phyloP scores from a whole-genome alignment of 2,113 vertebrate genomes.

The Campylorhamphus procurvoides region DNA sequence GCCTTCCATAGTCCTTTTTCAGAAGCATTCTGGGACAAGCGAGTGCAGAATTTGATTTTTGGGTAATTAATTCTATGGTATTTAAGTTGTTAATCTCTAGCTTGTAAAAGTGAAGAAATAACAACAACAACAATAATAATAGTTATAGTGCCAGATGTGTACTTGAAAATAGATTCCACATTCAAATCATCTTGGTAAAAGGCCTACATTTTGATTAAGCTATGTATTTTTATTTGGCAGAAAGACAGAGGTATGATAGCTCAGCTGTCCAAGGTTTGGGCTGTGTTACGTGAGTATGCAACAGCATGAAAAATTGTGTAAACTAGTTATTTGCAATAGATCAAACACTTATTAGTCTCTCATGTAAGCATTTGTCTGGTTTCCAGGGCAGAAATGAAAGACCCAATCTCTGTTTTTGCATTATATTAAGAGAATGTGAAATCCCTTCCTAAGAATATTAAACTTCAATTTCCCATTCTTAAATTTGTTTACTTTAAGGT shows the following conservation, averaged over 20 bases:
- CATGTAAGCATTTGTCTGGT: conserved; percentile 2
- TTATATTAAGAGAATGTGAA: neutral
- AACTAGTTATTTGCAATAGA: neutral
- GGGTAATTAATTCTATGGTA: neutral
- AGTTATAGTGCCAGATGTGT: neutral
- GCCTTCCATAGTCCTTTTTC: neutral
- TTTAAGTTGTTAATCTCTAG: neutral
- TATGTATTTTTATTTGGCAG: neutral
- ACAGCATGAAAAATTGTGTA: neutral
- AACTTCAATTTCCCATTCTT: neutral
- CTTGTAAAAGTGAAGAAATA: neutral
- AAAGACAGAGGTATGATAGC: neutral
- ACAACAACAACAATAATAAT: neutral
- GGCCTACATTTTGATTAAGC: neutral
- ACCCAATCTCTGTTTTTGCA: neutral
- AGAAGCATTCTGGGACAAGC: neutral
- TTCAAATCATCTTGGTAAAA: neutral
- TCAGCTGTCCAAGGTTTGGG: neutral
- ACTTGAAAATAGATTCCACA: neutral
- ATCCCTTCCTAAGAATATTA: neutral
- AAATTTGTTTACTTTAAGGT: neutral
- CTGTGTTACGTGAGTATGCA: neutral
- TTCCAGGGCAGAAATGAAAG: neutral
- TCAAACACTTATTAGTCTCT: conserved; percentile 39
- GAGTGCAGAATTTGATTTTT: neutral